Evolutionary conservation across 2,113 vertebrate genomes (phyloP).

Genomic region (Martes martes): DNA sequence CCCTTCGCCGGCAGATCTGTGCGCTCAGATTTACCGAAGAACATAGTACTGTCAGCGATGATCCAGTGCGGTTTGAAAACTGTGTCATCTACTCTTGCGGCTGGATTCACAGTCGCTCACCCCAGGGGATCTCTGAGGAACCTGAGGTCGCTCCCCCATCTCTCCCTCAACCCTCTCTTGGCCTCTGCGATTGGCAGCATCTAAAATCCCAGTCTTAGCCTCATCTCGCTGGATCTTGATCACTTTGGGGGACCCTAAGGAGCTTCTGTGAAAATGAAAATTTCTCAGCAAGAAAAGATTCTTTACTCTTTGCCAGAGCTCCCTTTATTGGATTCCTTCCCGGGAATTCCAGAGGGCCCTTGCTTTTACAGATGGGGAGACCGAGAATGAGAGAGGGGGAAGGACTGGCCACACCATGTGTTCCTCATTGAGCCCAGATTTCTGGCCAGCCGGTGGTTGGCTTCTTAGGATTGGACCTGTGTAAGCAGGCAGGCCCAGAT

Average conservation of each 20-base stretch:
- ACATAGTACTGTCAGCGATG: not conserved
- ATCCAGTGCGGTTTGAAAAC: not conserved
- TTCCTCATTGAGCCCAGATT: not conserved
- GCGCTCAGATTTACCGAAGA: not conserved
- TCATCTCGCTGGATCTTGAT: not conserved
- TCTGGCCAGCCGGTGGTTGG: not conserved
- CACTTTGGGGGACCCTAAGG: not conserved
- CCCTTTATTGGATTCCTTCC: not conserved
- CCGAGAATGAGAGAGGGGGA: not conserved
- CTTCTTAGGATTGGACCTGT: not conserved
- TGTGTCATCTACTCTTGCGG: not conserved
- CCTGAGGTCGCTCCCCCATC: not conserved
- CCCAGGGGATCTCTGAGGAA: not conserved
- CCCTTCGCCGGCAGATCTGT: not conserved
- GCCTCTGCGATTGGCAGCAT: not conserved
- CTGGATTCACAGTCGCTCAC: not conserved
- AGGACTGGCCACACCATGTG: not conserved
- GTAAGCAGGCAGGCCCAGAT: not conserved
- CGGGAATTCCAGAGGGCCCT: not conserved
- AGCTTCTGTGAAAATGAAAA: conserved; percentile 29
- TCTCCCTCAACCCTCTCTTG: not conserved
- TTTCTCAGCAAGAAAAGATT: not conserved
- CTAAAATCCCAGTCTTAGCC: not conserved
- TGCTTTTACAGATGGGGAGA: not conserved
- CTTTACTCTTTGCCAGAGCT: not conserved